Evolutionary conservation across 2,113 vertebrate genomes (phyloP).

Genomic region (Otolemur garnettii): DNA sequence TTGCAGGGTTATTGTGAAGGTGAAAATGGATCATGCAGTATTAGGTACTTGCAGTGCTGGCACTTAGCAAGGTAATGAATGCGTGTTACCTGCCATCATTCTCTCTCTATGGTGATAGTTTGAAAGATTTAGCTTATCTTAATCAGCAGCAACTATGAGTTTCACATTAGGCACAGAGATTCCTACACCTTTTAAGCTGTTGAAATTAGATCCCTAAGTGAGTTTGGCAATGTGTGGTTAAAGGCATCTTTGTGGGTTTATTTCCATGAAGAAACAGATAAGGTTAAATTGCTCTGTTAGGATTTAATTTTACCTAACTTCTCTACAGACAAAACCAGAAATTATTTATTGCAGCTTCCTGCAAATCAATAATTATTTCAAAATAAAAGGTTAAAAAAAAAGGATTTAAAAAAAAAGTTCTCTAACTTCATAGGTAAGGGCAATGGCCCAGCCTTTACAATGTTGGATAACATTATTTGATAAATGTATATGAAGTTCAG

Average conservation of each 20-base stretch:
- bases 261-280: slow-evolving; percentile 58
- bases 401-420: background rate
- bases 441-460: background rate
- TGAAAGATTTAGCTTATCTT: background rate
- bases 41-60: background rate
- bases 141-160: background rate
- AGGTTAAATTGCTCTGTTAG: slow-evolving; percentile 29
- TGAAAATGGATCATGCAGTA: slow-evolving; percentile 28
- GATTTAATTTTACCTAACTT: slow-evolving; percentile 56
- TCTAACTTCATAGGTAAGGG: background rate
- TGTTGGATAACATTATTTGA: background rate
- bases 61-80: slow-evolving; percentile 30
- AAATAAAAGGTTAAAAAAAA: slow-evolving; percentile 27
- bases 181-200: slow-evolving; percentile 30
- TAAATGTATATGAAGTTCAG: background rate
- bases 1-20: slow-evolving; percentile 31
- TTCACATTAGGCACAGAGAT: slow-evolving; percentile 26
- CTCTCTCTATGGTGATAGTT: background rate
- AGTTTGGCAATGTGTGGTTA: slow-evolving; percentile 17
- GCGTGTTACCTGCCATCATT: background rate
- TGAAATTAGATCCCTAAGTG: slow-evolving; percentile 54
- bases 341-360: slow-evolving; percentile 54
- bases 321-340: slow-evolving; percentile 32
- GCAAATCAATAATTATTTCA: slow-evolving; percentile 51
- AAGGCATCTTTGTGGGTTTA: slow-evolving; percentile 58